Evolutionary conservation across 2,888 invertebrate genomes (phyloP).

Genomic region (Leptogaster cylindrica): DNA sequence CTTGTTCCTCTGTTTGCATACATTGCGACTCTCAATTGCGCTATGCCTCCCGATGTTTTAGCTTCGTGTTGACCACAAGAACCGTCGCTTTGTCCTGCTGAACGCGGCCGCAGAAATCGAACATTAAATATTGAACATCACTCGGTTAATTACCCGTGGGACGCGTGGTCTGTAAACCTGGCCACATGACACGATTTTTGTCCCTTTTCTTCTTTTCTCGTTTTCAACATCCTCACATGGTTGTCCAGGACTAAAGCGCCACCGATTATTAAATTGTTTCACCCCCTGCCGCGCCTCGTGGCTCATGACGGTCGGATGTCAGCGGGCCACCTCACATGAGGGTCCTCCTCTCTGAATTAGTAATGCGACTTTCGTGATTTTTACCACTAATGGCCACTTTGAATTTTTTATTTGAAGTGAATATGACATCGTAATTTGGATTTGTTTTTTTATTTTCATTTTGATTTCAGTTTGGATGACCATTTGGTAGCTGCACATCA

Average conservation of each 20-base stretch:
- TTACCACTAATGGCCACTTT: constrained; percentile 15
- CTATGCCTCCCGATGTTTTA: no score
- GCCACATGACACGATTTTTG: constrained; percentile 39
- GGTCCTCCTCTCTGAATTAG: constrained; percentile 24
- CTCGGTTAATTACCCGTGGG: constrained; percentile 56
- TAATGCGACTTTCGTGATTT: constrained; percentile 29
- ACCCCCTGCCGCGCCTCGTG: constrained; percentile 25
- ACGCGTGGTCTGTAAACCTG: constrained; percentile 41
- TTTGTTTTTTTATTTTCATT: constrained; percentile 54
- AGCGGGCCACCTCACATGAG: neutral
- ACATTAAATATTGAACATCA: constrained; percentile 62
- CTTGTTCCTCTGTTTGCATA: constrained; percentile 18
- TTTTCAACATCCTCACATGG: neutral
- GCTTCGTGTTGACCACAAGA: no score
- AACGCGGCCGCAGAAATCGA: constrained; percentile 54
- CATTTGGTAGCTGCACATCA: constrained; percentile 81
- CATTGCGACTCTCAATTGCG: constrained; percentile 9
- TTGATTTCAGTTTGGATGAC: constrained; percentile 83
- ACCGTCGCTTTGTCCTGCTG: constrained; percentile 11
- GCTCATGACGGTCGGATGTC: constrained; percentile 3
- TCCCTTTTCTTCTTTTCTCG: neutral
- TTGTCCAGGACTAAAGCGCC: constrained; percentile 20
- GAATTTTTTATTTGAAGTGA: constrained; percentile 7
- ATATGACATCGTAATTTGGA: constrained; percentile 25
- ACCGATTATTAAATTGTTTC: constrained; percentile 41